Base-by-base conservation (phyloP, 2,797 vertebrate species). In the Pseudocheirus occidentalis region DNA sequence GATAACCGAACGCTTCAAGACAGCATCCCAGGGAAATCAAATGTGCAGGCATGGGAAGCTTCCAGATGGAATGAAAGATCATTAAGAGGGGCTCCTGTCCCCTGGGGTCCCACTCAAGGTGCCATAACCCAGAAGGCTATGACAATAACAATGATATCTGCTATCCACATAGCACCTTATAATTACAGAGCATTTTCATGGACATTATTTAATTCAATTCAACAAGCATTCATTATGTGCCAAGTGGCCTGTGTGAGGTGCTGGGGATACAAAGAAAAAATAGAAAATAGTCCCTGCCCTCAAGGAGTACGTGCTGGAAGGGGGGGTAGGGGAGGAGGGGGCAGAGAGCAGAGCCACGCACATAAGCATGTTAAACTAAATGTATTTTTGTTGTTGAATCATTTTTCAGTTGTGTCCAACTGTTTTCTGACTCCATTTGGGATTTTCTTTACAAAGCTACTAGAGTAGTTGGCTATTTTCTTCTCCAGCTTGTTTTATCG, bases 11-110 rank as follows among this genome's bases (percentile, higher is more conserved):
- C 97, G 94, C 93, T 97, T 95, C 81, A 57, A 97, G 93, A 95
- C 96, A 91, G 29, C 73, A 97, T 96, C 95, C 73, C 94, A 90
- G 89, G 93, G 96, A 98, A 97, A 97, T 97, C 96, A 97, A 96
- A 97, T 96, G 92, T 91, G 27, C 58, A 97, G 92, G 81, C 96
- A 95, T 46, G 92, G 91, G 62, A 96, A 96, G 97, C 94, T 94
- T 97, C 94, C 95, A 95, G 97, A 97, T 97, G 97, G 96, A 97
- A 91, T 59, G 55, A 46, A 81, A 81, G 73, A 81, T 46, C 73
- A 27, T 46, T 55, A 54, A 93, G 28, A 55, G 62, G 40, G 28
- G 21, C 52, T 28, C 34, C 62, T 66, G 34, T 66, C 62, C 57
- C 50, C 34, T 53, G 16, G 29, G 50, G 58, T 53, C 55, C n/a